Conservation (phyloP, 2,113 vertebrate species). For the Pao palembangensis region DNA sequence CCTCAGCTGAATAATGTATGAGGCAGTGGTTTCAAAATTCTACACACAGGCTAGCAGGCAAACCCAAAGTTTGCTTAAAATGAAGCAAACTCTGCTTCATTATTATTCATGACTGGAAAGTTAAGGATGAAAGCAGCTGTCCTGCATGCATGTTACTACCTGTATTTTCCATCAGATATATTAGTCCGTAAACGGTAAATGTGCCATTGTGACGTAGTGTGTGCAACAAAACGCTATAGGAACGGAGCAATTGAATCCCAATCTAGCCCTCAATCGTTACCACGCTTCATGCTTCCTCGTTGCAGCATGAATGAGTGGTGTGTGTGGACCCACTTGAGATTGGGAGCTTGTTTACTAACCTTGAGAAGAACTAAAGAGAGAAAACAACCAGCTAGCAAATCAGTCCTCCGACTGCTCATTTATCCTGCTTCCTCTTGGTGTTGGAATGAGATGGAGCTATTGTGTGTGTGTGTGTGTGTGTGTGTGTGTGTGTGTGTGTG, state of each 20-base stretch:
- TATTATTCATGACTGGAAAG: no score
- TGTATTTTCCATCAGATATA: no score
- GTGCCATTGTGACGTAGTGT: no score
- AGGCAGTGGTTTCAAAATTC: constrained; percentile 18
- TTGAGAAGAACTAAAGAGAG: constrained; percentile 50
- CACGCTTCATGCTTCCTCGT: constrained; percentile 9
- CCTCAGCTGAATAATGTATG: constrained; percentile 44
- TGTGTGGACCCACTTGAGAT: constrained; percentile 8
- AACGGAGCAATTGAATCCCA: no score
- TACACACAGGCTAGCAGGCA: constrained; percentile 28
- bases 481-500: constrained; percentile 10
- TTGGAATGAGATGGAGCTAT: constrained; percentile 32
- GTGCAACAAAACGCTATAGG: no score
- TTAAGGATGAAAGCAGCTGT: no score
- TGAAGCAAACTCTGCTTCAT: no score
- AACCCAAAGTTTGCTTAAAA: constrained; percentile 21
- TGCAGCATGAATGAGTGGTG: constrained; percentile 6
- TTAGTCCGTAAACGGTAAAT: no score
- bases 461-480: constrained; percentile 13
- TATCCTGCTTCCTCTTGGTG: constrained; percentile 46
- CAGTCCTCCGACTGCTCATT: constrained; percentile 54
- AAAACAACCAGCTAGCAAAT: constrained; percentile 54
- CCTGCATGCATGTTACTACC: no score
- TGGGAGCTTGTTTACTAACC: constrained; percentile 52
- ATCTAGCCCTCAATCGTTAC: neutral